These are phyloP conservation scores for Percopsis omiscomaycus DNA, from an alignment of 2,797 vertebrate species.

Conservation along the genomic window DNA sequence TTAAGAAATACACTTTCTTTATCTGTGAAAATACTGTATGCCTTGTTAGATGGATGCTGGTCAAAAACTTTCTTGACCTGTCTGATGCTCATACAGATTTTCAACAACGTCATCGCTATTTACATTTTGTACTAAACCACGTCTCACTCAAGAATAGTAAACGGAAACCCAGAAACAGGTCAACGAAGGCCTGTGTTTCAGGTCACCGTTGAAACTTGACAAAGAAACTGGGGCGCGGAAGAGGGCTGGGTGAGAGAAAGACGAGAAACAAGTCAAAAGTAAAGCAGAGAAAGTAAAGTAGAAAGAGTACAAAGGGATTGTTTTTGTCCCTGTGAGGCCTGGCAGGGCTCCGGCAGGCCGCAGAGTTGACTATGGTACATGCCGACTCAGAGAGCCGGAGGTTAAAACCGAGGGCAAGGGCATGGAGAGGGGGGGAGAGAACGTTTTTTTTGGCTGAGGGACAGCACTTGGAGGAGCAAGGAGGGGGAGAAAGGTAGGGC, in stretches of 20 bases:
- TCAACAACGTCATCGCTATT: slow-evolving; percentile 64
- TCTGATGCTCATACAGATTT: slow-evolving; percentile 57
- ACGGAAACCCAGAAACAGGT: slow-evolving; percentile 59
- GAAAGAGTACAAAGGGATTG: slow-evolving; percentile 62
- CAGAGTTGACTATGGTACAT: slow-evolving; percentile 58
- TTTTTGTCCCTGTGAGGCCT: slow-evolving; percentile 69
- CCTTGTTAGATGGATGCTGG: slow-evolving; percentile 46
- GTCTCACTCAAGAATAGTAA: slow-evolving; percentile 57
- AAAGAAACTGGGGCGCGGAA: slow-evolving; percentile 46
- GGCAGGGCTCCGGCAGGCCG: slow-evolving; percentile 55
- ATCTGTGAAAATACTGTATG: slow-evolving; percentile 54
- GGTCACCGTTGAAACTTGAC: slow-evolving; percentile 40
- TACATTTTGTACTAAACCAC: slow-evolving; percentile 66
- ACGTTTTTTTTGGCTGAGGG: slow-evolving; percentile 15
- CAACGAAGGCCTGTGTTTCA: slow-evolving; percentile 54
- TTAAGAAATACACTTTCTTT: slow-evolving; percentile 55
- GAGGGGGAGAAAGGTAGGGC: slow-evolving; percentile 10
- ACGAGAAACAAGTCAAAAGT: slow-evolving; percentile 41
- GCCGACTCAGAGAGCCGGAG: slow-evolving; percentile 50
- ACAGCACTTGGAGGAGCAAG: slow-evolving; percentile 23
- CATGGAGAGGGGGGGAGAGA: background rate
- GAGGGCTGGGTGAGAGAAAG: slow-evolving; percentile 24
- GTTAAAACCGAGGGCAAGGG: slow-evolving; percentile 8
- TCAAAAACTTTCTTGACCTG: slow-evolving; percentile 55
- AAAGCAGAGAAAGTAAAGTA: slow-evolving; percentile 36